Evolutionary conservation across 2,113 vertebrate species (phyloP).

Genomic region (Eidolon helvum): DNA sequence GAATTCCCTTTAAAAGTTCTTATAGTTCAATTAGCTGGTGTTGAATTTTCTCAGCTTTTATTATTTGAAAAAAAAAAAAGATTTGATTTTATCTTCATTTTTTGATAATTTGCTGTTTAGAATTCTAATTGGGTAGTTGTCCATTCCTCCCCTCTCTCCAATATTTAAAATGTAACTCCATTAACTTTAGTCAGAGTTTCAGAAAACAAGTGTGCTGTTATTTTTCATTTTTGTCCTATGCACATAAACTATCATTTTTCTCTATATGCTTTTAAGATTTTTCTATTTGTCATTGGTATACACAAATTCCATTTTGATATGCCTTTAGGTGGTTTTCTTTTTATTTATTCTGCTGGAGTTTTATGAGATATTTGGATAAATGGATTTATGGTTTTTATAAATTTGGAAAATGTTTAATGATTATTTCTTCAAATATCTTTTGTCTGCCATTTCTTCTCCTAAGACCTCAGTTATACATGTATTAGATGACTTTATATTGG

Average conservation of each 20-base stretch:
- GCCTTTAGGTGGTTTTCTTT: background rate
- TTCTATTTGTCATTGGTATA: background rate
- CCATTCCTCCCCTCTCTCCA: fast-evolving
- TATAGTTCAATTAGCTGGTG: background rate
- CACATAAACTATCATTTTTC: background rate
- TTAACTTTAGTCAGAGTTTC: background rate
- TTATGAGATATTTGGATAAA: background rate
- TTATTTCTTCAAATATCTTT: background rate
- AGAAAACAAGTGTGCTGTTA: background rate
- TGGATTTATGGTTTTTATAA: background rate
- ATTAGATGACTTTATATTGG: background rate
- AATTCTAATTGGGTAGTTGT: background rate
- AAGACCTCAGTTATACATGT: background rate
- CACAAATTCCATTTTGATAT: background rate
- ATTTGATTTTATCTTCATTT: background rate
- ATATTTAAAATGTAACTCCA: background rate
- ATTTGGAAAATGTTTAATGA: background rate
- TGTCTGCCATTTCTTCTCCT: background rate
- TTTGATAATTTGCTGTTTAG: background rate
- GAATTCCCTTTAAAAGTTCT: background rate
- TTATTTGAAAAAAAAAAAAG: background rate
- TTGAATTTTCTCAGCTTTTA: background rate
- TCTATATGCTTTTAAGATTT: background rate
- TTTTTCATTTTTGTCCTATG: background rate
- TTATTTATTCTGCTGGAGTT: background rate